Evolutionary conservation across 2,888 invertebrate genomes (phyloP).

Genomic region (Rhagophthalmus giganteus): DNA sequence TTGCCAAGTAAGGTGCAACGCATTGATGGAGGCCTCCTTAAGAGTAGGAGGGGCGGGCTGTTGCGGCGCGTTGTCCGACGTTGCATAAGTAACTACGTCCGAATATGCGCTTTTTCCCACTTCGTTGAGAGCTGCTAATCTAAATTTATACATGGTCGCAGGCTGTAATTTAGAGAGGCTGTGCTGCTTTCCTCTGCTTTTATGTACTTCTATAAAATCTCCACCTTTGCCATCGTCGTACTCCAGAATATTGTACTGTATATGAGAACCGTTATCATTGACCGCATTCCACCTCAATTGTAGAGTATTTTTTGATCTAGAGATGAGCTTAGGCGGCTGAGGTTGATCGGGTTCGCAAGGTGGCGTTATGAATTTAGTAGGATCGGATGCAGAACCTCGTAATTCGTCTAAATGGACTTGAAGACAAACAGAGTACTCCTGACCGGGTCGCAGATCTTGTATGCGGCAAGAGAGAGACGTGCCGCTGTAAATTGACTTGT

Average conservation of each 20-base stretch:
- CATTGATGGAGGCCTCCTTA: slow-evolving; percentile 63
- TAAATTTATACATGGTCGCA: slow-evolving; percentile 79
- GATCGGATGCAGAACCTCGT: slow-evolving; percentile 75
- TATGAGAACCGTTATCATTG: slow-evolving; percentile 77
- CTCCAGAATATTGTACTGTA: slow-evolving; percentile 77
- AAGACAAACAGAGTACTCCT: slow-evolving; percentile 81
- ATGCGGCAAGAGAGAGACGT: slow-evolving; percentile 76
- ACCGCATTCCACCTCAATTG: slow-evolving; percentile 74
- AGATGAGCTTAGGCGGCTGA: slow-evolving; percentile 70
- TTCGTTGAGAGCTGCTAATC: slow-evolving; percentile 81
- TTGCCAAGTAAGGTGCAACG: slow-evolving; percentile 75
- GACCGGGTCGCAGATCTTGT: slow-evolving; percentile 84
- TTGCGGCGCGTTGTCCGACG: slow-evolving; percentile 78
- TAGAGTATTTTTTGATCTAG: slow-evolving; percentile 71
- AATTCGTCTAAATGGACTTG: slow-evolving; percentile 76
- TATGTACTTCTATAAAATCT: slow-evolving; percentile 72
- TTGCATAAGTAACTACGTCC: slow-evolving; percentile 68
- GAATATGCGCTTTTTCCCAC: slow-evolving; percentile 76
- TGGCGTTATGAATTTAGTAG: slow-evolving; percentile 78
- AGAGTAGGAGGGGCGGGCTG: slow-evolving; percentile 78
- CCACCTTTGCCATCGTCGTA: slow-evolving; percentile 72
- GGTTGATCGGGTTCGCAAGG: slow-evolving; percentile 79
- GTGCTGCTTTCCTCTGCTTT: slow-evolving; percentile 75
- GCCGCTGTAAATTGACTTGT: slow-evolving; percentile 82
- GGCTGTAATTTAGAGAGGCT: slow-evolving; percentile 75